A percentile compares a stretch with the other conserved stretches of the same genome.
phyloP scores from a whole-genome alignment of 2,888 invertebrate genomes.

The Lepidochrysops patricia region DNA sequence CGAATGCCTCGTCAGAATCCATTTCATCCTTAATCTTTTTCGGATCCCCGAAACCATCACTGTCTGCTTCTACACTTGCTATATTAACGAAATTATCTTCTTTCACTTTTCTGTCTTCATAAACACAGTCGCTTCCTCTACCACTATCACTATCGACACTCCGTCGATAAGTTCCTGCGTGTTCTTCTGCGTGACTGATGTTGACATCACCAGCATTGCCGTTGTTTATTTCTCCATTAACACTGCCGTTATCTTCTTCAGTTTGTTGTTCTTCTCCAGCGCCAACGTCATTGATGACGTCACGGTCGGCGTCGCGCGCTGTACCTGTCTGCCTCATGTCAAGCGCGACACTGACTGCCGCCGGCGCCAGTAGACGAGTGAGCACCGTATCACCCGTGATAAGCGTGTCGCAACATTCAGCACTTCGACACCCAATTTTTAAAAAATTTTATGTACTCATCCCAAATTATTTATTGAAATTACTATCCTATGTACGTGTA shows the following conservation, averaged over 20 bases:
- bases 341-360: background rate
- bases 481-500: no score
- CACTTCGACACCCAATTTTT: background rate
- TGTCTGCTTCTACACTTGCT: background rate
- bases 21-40: background rate
- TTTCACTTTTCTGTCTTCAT: background rate
- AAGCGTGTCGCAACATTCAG: background rate
- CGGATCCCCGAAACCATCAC: background rate
- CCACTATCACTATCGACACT: background rate
- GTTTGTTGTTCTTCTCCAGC: background rate
- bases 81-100: background rate
- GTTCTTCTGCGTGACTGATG: background rate
- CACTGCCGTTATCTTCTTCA: no score
- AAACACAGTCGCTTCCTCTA: background rate
- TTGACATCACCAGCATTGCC: no score
- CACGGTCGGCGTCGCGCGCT: background rate
- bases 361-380: background rate
- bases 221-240: background rate
- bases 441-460: background rate
- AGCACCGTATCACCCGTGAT: background rate
- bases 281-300: background rate
- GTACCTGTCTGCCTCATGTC: background rate
- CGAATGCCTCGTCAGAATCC: slow-evolving; percentile 37
- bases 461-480: background rate
- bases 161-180: background rate